These are phyloP conservation scores for Clarias laeviceps DNA, from an alignment of 2,797 vertebrate species.

Conservation along the genomic window DNA sequence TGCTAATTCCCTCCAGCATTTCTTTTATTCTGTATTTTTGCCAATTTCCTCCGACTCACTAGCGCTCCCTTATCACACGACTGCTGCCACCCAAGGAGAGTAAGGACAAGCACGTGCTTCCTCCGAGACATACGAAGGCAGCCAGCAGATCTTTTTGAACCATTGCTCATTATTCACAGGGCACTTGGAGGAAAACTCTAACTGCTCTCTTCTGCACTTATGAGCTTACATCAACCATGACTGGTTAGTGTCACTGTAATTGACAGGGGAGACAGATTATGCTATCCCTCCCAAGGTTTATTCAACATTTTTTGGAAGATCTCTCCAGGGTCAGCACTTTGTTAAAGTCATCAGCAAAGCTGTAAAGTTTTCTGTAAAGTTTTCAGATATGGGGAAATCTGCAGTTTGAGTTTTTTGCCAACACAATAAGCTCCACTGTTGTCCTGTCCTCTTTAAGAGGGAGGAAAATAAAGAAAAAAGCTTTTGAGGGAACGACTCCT, in stretches of 20 bases:
- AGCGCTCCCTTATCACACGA: background rate
- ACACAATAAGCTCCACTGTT: background rate
- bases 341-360: background rate
- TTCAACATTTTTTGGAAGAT: background rate
- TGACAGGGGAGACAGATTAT: background rate
- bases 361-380: background rate
- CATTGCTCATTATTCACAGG: background rate
- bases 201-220: background rate
- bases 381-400: background rate
- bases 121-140: background rate
- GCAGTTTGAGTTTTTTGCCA: background rate
- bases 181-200: background rate
- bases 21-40: background rate
- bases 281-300: no score
- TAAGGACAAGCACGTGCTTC: background rate
- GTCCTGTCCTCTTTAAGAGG: background rate
- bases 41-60: background rate
- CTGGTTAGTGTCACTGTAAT: slow-evolving; percentile 1
- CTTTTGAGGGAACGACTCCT: no score
- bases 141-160: slow-evolving; percentile 3
- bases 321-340: background rate
- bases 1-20: no score
- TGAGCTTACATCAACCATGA: background rate
- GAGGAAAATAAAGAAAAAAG: background rate
- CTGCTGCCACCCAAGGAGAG: background rate